Conservation (phyloP, 2,797 vertebrate species). For the Malurus leucopterus region DNA sequence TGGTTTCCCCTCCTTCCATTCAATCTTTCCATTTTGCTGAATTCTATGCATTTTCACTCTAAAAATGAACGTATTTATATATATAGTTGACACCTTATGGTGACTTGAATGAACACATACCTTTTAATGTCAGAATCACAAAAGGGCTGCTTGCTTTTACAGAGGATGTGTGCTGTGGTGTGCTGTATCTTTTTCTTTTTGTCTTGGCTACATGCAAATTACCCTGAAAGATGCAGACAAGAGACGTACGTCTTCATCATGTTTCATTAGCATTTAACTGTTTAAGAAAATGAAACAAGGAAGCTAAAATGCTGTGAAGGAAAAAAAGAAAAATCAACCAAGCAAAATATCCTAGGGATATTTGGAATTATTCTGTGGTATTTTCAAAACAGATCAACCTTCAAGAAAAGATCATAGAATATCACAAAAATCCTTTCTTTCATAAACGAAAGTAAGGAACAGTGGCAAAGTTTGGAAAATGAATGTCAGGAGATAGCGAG, state of each 20-base stretch:
- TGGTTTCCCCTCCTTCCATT: not conserved
- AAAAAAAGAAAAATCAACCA: not conserved
- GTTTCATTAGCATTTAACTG: not conserved
- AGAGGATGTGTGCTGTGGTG: not conserved
- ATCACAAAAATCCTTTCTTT: not conserved
- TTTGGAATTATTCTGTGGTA: not conserved
- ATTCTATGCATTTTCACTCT: not conserved
- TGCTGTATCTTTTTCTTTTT: not conserved
- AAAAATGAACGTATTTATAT: not conserved
- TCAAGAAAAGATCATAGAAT: not conserved
- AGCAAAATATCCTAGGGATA: not conserved
- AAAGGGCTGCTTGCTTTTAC: not conserved
- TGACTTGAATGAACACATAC: not conserved
- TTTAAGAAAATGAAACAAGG: not conserved
- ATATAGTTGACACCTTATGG: not conserved
- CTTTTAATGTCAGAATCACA: not conserved
- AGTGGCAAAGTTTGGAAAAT: not conserved
- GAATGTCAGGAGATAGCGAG: not conserved
- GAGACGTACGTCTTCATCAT: not conserved
- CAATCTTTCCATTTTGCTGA: not conserved
- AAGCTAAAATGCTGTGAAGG: not conserved
- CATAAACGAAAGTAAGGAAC: not conserved
- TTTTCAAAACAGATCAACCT: not conserved
- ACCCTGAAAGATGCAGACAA: not conserved
- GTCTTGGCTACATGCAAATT: not conserved